Conservation (phyloP, 2,888 invertebrate species). For the Blastobasis lacticolella region DNA sequence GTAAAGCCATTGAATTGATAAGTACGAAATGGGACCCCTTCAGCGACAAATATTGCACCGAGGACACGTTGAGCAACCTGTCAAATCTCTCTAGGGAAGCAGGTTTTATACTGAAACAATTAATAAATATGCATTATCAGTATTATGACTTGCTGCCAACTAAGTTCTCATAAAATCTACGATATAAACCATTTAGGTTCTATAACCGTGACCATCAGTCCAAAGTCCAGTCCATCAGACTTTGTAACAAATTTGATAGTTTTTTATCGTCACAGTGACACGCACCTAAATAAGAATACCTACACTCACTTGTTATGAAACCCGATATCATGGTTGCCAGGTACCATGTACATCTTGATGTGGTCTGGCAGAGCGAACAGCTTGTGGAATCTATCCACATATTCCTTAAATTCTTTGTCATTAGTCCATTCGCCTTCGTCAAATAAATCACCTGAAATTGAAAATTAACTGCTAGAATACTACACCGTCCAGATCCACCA, state of each 20-base stretch:
- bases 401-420: slow-evolving; percentile 82
- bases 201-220: neutral
- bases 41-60: slow-evolving; percentile 81
- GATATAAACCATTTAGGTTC: neutral
- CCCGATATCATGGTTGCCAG: slow-evolving; percentile 98
- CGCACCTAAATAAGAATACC: neutral
- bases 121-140: neutral
- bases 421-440: slow-evolving; percentile 95
- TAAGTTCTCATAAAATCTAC: no score
- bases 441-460: slow-evolving; percentile 87
- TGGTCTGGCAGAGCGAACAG: slow-evolving; percentile 82
- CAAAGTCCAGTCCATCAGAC: neutral
- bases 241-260: neutral
- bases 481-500: neutral
- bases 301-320: slow-evolving; percentile 91
- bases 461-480: no score
- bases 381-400: slow-evolving; percentile 84
- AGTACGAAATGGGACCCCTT: slow-evolving; percentile 89
- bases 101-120: slow-evolving; percentile 54
- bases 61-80: slow-evolving; percentile 80
- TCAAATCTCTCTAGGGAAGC: slow-evolving; percentile 80
- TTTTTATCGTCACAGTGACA: neutral
- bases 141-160: no score
- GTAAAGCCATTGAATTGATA: slow-evolving; percentile 97
- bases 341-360: slow-evolving; percentile 81